Conservation (phyloP, 2,797 vertebrate species). For the Peromyscus aztecus region DNA sequence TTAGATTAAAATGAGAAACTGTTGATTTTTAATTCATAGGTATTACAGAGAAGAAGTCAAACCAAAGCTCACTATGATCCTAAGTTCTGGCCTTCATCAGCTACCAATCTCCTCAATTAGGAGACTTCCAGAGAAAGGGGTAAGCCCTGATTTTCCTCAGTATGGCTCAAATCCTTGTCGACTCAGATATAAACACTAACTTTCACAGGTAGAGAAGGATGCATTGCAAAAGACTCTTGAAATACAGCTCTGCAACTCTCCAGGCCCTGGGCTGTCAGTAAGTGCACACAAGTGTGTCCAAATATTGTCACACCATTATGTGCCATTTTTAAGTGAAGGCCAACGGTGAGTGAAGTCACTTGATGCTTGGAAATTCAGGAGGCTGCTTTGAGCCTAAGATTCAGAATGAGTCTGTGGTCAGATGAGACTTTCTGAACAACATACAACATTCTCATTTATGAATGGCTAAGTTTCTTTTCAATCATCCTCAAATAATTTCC, state of each 20-base stretch:
- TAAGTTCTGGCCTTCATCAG: neutral
- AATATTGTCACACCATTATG: slow-evolving; percentile 58
- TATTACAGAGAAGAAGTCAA: neutral
- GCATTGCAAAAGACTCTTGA: slow-evolving; percentile 15
- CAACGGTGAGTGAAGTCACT: neutral
- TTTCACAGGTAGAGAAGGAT: neutral
- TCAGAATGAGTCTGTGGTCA: slow-evolving; percentile 6
- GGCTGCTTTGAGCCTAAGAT: neutral
- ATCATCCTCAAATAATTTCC: neutral
- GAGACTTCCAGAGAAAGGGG: neutral
- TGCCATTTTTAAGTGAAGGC: slow-evolving; percentile 5
- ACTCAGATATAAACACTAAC: neutral
- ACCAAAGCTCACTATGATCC: neutral
- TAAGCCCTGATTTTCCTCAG: neutral
- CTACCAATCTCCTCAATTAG: neutral
- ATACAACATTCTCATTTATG: neutral
- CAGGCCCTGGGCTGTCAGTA: slow-evolving; percentile 35
- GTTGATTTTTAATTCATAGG: neutral
- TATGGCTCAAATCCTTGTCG: neutral
- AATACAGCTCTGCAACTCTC: slow-evolving; percentile 10
- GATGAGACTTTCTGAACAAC: neutral
- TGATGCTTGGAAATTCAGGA: neutral
- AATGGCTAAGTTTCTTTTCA: slow-evolving; percentile 21
- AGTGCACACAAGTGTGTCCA: slow-evolving; percentile 46
- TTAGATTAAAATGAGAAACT: slow-evolving; percentile 49